phyloP scores from a whole-genome alignment of 2,113 vertebrate genomes.

The Engystomops pustulosus region DNA sequence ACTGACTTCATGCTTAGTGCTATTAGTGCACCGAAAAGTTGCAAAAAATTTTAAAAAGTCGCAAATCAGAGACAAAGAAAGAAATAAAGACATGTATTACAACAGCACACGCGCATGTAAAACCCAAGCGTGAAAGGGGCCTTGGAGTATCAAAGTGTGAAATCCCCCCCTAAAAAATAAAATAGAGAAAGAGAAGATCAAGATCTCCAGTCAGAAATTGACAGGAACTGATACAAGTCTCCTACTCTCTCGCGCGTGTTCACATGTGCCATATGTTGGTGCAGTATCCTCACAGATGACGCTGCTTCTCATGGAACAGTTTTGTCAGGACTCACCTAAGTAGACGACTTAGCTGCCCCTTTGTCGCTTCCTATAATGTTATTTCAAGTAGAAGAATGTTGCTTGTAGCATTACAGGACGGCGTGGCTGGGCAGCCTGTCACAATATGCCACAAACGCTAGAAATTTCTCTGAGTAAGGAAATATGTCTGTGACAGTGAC shows the following conservation, averaged over 20 bases:
- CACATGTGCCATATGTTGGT: background rate
- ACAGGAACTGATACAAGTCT: too few species aligned
- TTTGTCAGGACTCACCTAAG: background rate
- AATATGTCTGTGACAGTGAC: constrained; percentile 51
- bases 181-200: too few species aligned
- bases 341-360: constrained; percentile 28
- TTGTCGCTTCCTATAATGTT: constrained; percentile 11
- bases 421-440: background rate
- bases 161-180: too few species aligned
- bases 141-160: too few species aligned
- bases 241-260: background rate
- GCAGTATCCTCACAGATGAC: background rate
- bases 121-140: too few species aligned
- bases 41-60: too few species aligned
- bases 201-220: too few species aligned
- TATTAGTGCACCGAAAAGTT: too few species aligned
- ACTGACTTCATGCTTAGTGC: too few species aligned
- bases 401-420: constrained; percentile 19
- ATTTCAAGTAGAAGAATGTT: background rate
- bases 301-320: background rate
- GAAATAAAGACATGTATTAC: too few species aligned
- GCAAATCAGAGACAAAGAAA: too few species aligned
- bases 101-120: too few species aligned
- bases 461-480: constrained; percentile 17
- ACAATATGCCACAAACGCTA: constrained; percentile 35